Evolutionary conservation across 37 sponge, comb jelly and placozoan genomes (phyloP), one percentile per base, ranked within the genome.

Genomic region (Hormiphora californensis): DNA sequence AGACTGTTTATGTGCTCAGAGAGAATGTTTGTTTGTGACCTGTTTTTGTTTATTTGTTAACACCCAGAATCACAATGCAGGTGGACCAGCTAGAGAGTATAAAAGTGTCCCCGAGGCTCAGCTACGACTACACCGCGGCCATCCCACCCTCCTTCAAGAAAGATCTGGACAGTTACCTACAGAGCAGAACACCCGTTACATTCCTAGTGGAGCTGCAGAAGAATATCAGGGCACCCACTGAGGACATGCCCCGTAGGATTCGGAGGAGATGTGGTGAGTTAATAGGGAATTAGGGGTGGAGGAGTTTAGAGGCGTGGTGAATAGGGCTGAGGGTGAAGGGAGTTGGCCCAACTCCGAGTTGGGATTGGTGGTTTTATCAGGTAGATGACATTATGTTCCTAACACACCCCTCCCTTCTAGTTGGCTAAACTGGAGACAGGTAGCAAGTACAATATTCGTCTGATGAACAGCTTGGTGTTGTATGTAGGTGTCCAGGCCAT

Each of bases 21-120:
- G n/a, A n/a, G n/a, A n/a, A n/a, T n/a, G n/a, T n/a, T n/a, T n/a
- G n/a, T n/a, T 32, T 63, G 31, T 63, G 65, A 15, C 12, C 21
- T 63, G 12, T 19, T 63, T 63, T 63, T 63, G 81, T 69, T 21
- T 34, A 32, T 9, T 12, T 69, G 21, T 38, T 69, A 7, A 32
- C 7, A 9, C 12, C 21, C 17, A 69, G n/a, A n/a, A n/a, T 57
- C 15, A 34, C 59, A 0, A 11, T 5, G 12, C 55, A 97, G 98
- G 96, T 98, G 19, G 99, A 98, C 85, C 90, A 91, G 88, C 88
- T 98, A 36, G 92, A 94, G 2, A 94, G 94, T 69, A 98, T 98
- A 36, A 87, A 93, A 27, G 92, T 95, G 86, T 92, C 96, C 41
- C 99, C 99, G 0, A 85, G 92, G 12, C 89, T 98, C 12, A 90